Evolutionary conservation across 2,797 vertebrate species (phyloP).

Genomic region (Crocodylus rhombifer): DNA sequence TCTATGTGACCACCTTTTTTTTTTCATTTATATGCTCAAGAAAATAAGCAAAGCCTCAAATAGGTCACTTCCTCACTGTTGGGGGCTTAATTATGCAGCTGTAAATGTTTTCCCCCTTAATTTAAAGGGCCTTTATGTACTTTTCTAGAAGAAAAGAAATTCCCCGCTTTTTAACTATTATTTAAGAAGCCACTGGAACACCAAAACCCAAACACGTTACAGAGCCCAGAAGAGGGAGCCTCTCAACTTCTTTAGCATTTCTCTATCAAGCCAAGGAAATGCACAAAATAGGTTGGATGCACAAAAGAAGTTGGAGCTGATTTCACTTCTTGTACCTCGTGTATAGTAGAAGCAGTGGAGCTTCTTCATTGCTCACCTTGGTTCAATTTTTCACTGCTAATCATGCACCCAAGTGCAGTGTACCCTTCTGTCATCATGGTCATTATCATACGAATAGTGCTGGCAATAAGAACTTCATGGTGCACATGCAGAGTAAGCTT

Average conservation of each 20-base stretch:
- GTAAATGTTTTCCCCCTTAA: background rate
- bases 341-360: background rate
- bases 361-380: background rate
- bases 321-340: background rate
- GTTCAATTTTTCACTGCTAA: background rate
- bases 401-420: fast-evolving
- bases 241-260: background rate
- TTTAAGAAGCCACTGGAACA: background rate
- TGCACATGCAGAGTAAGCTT: background rate
- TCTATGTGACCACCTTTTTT: background rate
- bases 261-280: background rate
- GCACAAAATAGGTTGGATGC: background rate
- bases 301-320: background rate
- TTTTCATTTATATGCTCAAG: no score
- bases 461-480: background rate
- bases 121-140: background rate
- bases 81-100: background rate
- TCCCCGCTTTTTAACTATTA: background rate
- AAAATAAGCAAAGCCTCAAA: no score
- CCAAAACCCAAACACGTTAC: background rate
- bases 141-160: background rate
- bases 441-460: background rate
- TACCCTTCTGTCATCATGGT: background rate
- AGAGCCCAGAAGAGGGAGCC: background rate
- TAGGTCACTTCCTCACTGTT: background rate